Percentiles rank a stretch among this genome's conserved stretches.
Conservation (phyloP, 2,113 vertebrate genomes). For the Rhegmatorhina hoffmannsi region DNA sequence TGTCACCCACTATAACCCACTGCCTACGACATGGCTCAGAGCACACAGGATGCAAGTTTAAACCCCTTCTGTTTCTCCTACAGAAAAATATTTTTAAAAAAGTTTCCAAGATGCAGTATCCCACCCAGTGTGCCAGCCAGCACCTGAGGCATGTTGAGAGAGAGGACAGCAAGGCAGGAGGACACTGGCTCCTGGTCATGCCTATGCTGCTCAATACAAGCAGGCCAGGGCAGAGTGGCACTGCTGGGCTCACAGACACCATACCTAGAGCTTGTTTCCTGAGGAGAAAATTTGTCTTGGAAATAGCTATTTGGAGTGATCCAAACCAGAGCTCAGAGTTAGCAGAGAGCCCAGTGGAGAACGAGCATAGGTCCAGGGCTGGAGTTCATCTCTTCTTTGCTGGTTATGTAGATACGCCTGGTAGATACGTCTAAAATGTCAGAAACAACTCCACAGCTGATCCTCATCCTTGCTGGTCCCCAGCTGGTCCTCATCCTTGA, state of each 20-base stretch:
- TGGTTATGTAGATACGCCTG: background rate
- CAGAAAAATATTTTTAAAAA: background rate
- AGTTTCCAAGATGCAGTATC: background rate
- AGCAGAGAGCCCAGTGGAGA: background rate
- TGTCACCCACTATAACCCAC: background rate
- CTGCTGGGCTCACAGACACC: background rate
- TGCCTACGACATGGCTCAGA: background rate
- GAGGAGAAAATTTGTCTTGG: background rate
- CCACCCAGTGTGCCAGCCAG: background rate
- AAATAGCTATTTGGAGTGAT: background rate
- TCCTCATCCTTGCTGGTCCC: background rate
- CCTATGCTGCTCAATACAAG: background rate
- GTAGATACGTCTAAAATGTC: background rate
- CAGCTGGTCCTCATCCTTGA: background rate
- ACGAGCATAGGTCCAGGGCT: background rate
- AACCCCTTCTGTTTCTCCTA: background rate
- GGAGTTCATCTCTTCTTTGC: background rate
- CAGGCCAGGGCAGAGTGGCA: background rate
- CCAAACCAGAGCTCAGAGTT: background rate
- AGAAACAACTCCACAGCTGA: background rate
- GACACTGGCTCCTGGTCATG: background rate
- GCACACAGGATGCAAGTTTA: background rate
- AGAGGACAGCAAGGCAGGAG: background rate
- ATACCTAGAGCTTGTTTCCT: background rate
- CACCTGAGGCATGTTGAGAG: fast-evolving